Base-by-base conservation (phyloP, 2,888 invertebrate genomes). In the Antitype chi region DNA sequence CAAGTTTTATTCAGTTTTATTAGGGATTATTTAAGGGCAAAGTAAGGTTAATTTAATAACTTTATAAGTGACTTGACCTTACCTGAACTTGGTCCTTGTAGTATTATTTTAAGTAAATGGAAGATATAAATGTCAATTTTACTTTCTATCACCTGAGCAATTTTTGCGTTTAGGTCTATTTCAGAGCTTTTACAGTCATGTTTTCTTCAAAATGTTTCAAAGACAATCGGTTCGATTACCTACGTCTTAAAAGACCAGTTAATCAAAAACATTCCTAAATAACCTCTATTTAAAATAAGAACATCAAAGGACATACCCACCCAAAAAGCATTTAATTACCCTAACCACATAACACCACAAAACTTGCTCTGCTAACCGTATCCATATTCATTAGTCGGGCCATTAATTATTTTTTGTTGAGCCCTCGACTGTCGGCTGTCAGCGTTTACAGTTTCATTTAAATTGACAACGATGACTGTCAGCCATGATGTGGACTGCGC, bases 391-490 rank as follows among this genome's bases (percentile, higher is more conserved):
- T 96, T 95, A 95, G 94, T 90, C 88, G 90, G 88, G 78, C 92
- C 95, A 96, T 96, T 95, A 95, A 95, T 96, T 95, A 95, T 95
- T 95, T 95, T 95, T 95, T 95, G 95, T 95, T 92, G 92, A 94
- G 93, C 91, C 93, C 84, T 88, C 80, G 89, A 89, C 92, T 89
- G 92, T 92, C 92, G 90, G 86, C 84, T 88, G 90, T 91, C 91
- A 92, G 90, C 91, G 90, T 89, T 92, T 91, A 93, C 92, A 91
- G 93, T 94, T 93, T 92, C 92, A 94, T 93, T 93, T 92, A 91
- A 93, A 94, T 92, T 94, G 94, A 91, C 93, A 93, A 89, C 90
- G 90, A 91, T 88, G 87, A 87, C 89, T 90, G 90, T 88, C 92
- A 87, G 78, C 74, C 88, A 86, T 87, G 85, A 84, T 78, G 73